These are phyloP conservation scores for Metopolophium dirhodum DNA, from an alignment of 1,140 invertebrate species.

Conservation along the genomic window DNA sequence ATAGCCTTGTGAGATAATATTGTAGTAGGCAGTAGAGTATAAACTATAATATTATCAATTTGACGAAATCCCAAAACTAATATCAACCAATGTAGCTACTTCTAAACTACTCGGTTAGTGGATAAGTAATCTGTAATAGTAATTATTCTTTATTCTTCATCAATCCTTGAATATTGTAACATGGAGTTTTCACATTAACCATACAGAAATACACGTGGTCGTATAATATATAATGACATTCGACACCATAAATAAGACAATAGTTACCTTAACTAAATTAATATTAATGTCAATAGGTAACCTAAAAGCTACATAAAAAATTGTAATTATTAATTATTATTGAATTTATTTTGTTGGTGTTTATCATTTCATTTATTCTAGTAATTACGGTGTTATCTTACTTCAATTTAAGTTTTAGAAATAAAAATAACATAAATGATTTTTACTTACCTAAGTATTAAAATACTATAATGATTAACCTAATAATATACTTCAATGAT, in stretches of 20 bases:
- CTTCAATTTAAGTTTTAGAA: too few relatives aligned
- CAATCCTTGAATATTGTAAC: neutral
- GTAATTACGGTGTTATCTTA: neutral
- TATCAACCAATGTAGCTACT: neutral
- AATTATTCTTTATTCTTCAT: neutral
- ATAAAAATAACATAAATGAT: too few relatives aligned
- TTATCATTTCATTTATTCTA: neutral
- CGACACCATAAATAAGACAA: neutral
- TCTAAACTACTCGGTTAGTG: neutral
- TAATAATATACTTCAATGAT: too few relatives aligned
- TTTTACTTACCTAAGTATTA: too few relatives aligned
- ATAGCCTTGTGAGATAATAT: neutral
- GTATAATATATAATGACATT: neutral
- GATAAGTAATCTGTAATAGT: neutral
- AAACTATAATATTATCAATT: neutral
- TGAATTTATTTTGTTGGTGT: neutral
- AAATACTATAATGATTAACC: too few relatives aligned
- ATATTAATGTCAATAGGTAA: neutral
- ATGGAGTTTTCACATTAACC: neutral
- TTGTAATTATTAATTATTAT: neutral
- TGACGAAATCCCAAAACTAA: neutral
- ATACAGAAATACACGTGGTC: neutral
- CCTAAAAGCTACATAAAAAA: neutral
- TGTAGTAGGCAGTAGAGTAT: neutral
- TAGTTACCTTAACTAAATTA: neutral